phyloP scores from a whole-genome alignment of 35 echinoderm and acorn worm species.

The Apostichopus californicus region DNA sequence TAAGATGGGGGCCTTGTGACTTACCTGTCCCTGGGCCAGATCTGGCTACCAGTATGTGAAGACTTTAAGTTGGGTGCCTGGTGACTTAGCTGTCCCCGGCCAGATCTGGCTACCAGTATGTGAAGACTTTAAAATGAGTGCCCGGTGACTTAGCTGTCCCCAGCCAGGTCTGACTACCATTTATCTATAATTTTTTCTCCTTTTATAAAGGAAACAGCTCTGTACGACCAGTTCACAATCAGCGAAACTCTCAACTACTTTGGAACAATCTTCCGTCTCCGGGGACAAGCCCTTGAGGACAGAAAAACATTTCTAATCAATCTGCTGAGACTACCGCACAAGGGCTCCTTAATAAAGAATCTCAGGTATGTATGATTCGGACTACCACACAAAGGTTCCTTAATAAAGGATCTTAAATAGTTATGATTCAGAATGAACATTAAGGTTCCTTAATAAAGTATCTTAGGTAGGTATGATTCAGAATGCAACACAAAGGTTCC shows the following conservation, averaged over 20 bases:
- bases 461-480: background rate
- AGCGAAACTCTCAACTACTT: conserved; percentile 91
- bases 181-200: background rate
- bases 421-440: background rate
- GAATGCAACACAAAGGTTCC: background rate
- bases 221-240: conserved; percentile 92
- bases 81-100: background rate
- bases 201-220: conserved; percentile 81
- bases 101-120: too few species aligned
- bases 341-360: conserved; percentile 63
- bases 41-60: too few species aligned
- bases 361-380: conserved; percentile 68
- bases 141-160: too few species aligned
- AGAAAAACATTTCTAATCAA: conserved; percentile 79
- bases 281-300: conserved; percentile 33
- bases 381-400: background rate
- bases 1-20: background rate
- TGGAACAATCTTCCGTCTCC: conserved; percentile 75
- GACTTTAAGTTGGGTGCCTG: too few species aligned
- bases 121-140: too few species aligned
- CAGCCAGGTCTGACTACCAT: too few species aligned
- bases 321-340: conserved; percentile 65
- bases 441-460: background rate
- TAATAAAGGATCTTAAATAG: background rate
- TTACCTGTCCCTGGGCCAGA: background rate